phyloP scores from a whole-genome alignment of 2,888 invertebrate species.

The Hirudinaria manillensis region DNA sequence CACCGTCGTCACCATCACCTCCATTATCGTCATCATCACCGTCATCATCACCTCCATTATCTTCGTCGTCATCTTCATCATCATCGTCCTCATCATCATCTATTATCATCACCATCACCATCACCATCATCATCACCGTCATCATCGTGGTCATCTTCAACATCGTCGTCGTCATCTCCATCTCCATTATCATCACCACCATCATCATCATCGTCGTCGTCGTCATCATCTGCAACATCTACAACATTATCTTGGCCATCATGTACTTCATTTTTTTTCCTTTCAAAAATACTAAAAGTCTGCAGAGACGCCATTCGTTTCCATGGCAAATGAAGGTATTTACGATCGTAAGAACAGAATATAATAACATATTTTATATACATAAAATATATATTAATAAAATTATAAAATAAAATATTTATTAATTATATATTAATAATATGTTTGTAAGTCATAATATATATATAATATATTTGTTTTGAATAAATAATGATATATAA shows the following conservation, averaged over 20 bases:
- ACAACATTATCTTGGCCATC: not conserved
- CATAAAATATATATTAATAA: too few relatives aligned
- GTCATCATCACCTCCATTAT: slow-evolving; percentile 30
- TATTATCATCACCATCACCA: too few relatives aligned
- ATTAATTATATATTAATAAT: not conserved
- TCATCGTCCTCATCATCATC: too few relatives aligned
- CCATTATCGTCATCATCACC: slow-evolving; percentile 2
- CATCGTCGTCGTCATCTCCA: slow-evolving; percentile 17
- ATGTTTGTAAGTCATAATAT: not conserved
- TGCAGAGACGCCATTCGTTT: too few relatives aligned
- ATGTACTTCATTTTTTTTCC: not conserved
- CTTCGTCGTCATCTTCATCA: not conserved
- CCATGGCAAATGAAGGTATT: too few relatives aligned
- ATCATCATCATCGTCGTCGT: slow-evolving; percentile 27
- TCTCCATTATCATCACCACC: slow-evolving; percentile 21
- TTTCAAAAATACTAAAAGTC: too few relatives aligned
- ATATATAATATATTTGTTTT: not conserved
- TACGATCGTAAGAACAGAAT: too few relatives aligned
- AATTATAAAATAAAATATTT: too few relatives aligned
- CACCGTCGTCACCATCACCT: not conserved
- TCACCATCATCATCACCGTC: slow-evolving; percentile 27
- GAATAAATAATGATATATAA: not conserved
- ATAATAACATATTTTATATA: too few relatives aligned
- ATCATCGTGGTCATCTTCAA: slow-evolving; percentile 24
- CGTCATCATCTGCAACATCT: slow-evolving; percentile 27